These are phyloP conservation scores for Haliclystus octoradiatus DNA, from an alignment of 30 jellyfish, hydroid and myxozoan species.

Conservation along the genomic window DNA sequence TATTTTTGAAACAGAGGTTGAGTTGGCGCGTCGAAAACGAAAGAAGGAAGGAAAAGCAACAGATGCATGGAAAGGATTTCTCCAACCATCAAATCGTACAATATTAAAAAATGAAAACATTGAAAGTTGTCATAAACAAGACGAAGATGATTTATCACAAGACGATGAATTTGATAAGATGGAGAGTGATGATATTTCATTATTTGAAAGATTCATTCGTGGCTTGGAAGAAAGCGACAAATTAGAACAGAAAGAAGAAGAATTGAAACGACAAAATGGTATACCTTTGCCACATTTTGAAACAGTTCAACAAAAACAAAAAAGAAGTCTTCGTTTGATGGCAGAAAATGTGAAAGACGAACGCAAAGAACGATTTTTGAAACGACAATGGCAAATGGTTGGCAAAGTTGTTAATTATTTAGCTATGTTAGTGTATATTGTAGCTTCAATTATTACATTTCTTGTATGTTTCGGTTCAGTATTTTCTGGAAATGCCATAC, in stretches of 20 bases:
- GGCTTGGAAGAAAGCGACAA: background rate
- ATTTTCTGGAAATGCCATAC: constrained; percentile 1
- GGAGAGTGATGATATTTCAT: background rate
- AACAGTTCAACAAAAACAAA: constrained; percentile 39
- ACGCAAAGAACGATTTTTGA: constrained; percentile 11
- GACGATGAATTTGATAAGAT: background rate
- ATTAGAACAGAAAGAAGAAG: background rate
- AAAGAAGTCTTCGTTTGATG: constrained; percentile 47
- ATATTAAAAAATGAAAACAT: background rate
- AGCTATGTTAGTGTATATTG: constrained; percentile 47
- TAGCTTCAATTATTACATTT: constrained; percentile 27
- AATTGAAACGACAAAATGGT: background rate
- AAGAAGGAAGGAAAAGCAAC: background rate
- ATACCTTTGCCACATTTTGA: background rate
- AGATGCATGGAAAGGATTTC: background rate
- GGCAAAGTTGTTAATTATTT: constrained; percentile 47
- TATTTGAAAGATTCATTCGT: background rate
- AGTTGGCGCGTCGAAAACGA: background rate
- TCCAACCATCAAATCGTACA: too few relatives aligned
- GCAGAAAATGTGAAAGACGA: constrained; percentile 41
- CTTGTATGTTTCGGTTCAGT: constrained; percentile 41
- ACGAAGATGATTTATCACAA: background rate
- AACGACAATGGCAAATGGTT: constrained; percentile 49
- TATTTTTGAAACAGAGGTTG: too few relatives aligned
- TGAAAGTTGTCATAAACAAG: background rate